A percentile compares a stretch with the other conserved stretches of the same genome.
Conservation (phyloP, 2,888 invertebrate genomes). For the Ypsolopha scabrella region DNA sequence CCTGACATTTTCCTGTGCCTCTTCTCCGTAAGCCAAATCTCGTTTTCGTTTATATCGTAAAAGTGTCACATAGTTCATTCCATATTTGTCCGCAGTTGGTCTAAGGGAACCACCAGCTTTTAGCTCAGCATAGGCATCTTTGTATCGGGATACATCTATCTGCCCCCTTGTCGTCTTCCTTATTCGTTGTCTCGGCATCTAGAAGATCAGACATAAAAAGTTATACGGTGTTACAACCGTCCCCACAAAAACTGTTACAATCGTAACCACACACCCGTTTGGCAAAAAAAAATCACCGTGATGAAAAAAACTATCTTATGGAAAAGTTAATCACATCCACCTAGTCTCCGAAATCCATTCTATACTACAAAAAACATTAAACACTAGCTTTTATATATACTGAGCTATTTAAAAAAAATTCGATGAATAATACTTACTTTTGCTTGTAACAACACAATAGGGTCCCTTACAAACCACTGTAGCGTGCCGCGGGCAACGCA, state of each 20-base stretch:
- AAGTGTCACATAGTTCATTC: slow-evolving; percentile 4
- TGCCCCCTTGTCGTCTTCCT: slow-evolving; percentile 6
- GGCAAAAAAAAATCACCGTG: too few species aligned
- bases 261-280: slow-evolving; percentile 7
- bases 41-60: slow-evolving; percentile 7
- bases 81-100: slow-evolving; percentile 7
- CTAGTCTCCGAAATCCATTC: too few species aligned
- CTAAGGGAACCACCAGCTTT: slow-evolving; percentile 5
- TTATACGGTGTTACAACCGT: not conserved
- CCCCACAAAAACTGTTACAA: slow-evolving; percentile 5
- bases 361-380: too few species aligned
- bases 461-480: not conserved
- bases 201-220: slow-evolving; percentile 2
- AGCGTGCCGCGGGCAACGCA: slow-evolving; percentile 1
- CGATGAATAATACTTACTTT: too few species aligned
- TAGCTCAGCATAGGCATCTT: slow-evolving; percentile 7
- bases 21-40: not conserved
- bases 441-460: too few species aligned
- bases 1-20: too few species aligned
- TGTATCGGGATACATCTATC: slow-evolving; percentile 3
- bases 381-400: too few species aligned
- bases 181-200: slow-evolving; percentile 8
- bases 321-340: too few species aligned
- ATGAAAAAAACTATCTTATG: too few species aligned
- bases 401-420: too few species aligned